Conservation (phyloP, 2,797 vertebrate genomes). For the Gambelia wislizenii region DNA sequence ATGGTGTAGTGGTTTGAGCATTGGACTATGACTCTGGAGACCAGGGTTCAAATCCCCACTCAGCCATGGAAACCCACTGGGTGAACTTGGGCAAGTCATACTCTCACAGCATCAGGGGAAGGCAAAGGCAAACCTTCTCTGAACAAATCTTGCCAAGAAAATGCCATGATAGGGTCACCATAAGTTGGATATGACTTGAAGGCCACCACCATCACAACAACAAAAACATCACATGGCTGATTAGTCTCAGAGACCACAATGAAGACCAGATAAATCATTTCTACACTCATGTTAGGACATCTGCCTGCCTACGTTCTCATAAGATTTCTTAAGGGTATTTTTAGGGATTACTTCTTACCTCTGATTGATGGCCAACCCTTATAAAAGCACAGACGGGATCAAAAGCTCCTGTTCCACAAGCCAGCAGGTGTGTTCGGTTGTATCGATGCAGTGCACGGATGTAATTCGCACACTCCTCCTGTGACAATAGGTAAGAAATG, state of each 20-base stretch:
- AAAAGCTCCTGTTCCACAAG: conserved; percentile 95
- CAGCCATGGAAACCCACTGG: too few species aligned
- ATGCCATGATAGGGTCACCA: too few species aligned
- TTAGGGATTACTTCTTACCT: conserved; percentile 81
- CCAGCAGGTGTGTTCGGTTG: conserved; percentile 92
- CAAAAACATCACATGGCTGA: background rate
- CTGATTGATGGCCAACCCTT: conserved; percentile 84
- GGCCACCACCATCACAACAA: too few species aligned
- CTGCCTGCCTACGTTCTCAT: background rate
- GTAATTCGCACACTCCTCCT: conserved; percentile 96
- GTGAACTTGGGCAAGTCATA: too few species aligned
- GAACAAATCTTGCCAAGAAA: too few species aligned
- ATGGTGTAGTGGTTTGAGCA: too few species aligned
- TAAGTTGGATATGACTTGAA: too few species aligned
- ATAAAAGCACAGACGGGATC: conserved; percentile 89
- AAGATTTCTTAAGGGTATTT: background rate
- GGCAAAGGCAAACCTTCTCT: too few species aligned
- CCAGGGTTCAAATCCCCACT: too few species aligned
- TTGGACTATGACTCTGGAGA: too few species aligned
- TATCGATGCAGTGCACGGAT: conserved; percentile 92
- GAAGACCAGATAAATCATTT: background rate
- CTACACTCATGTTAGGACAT: background rate
- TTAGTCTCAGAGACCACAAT: background rate
- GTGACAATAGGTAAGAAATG: conserved; percentile 28
- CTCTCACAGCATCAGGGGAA: too few species aligned